A percentile compares a stretch with the other conserved stretches of the same genome.
These are phyloP conservation scores for Heterotilapia buettikoferi DNA, from an alignment of 2,113 vertebrate genomes.

Conservation along the genomic window DNA sequence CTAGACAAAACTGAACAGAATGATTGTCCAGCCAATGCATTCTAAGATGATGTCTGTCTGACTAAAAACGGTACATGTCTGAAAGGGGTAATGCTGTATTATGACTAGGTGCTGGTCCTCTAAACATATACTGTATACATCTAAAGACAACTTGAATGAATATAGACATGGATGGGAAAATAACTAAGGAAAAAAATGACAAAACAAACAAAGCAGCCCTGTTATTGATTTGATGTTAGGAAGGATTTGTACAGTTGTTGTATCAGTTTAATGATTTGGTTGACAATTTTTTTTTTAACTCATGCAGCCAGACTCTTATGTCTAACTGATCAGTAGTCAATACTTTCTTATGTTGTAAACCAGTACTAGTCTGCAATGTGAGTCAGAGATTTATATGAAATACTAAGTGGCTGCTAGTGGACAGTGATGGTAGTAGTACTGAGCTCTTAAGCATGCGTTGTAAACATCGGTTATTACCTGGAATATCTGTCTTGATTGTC, in stretches of 20 bases:
- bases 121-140: neutral
- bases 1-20: neutral
- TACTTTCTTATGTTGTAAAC: neutral
- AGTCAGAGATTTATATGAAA: neutral
- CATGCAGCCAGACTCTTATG: neutral
- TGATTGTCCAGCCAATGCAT: neutral
- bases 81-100: neutral
- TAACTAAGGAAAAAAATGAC: neutral
- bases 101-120: neutral
- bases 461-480: slow-evolving; percentile 77
- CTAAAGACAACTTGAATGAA: slow-evolving; percentile 20
- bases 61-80: neutral
- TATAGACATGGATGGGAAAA: slow-evolving; percentile 37
- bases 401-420: neutral
- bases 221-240: neutral
- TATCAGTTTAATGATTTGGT: neutral
- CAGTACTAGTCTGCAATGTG: neutral
- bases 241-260: neutral
- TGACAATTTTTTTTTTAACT: neutral
- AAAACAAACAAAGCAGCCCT: slow-evolving; percentile 26
- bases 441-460: neutral
- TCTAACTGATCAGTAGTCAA: neutral
- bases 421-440: neutral
- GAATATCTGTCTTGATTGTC: slow-evolving; percentile 95
- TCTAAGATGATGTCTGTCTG: neutral